Percentiles rank a stretch among this genome's conserved stretches.
Evolutionary conservation across 2,888 invertebrate genomes (phyloP).

Genomic region (Mythimna pallens): DNA sequence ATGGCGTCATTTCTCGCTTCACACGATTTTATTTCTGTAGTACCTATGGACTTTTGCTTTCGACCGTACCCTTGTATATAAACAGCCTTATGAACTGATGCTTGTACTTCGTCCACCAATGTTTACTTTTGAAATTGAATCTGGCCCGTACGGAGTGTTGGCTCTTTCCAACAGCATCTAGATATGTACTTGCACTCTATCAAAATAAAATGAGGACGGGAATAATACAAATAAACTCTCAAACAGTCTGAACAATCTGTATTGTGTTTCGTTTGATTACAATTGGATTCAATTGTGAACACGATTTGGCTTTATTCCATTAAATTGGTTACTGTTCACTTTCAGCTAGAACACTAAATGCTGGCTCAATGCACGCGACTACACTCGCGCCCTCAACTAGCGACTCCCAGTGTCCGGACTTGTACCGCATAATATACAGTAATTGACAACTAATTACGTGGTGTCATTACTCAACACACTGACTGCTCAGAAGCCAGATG

Average conservation of each 20-base stretch:
- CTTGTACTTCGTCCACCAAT: constrained; percentile 20
- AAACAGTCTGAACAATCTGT: constrained; percentile 13
- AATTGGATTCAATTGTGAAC: constrained; percentile 25
- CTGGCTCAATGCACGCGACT: no score
- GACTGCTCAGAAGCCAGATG: no score
- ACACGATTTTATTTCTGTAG: no score
- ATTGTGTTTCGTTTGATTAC: constrained; percentile 27
- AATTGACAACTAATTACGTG: no score
- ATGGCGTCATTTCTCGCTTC: no score
- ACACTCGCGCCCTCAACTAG: no score
- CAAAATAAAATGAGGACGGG: constrained; percentile 41
- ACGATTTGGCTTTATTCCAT: constrained; percentile 3
- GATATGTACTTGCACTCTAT: constrained; percentile 34
- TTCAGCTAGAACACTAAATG: neutral
- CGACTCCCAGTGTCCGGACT: no score
- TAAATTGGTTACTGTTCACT: neutral
- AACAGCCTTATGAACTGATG: neutral
- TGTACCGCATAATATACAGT: no score
- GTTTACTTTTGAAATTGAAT: constrained; percentile 65
- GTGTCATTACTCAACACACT: no score
- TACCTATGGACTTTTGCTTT: no score
- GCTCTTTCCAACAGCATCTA: constrained; percentile 29
- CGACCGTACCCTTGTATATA: neutral
- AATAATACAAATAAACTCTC: constrained; percentile 40
- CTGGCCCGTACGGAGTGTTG: constrained; percentile 18